Conservation (phyloP, 2,797 vertebrate species). For the Ctenopoma multispine region DNA sequence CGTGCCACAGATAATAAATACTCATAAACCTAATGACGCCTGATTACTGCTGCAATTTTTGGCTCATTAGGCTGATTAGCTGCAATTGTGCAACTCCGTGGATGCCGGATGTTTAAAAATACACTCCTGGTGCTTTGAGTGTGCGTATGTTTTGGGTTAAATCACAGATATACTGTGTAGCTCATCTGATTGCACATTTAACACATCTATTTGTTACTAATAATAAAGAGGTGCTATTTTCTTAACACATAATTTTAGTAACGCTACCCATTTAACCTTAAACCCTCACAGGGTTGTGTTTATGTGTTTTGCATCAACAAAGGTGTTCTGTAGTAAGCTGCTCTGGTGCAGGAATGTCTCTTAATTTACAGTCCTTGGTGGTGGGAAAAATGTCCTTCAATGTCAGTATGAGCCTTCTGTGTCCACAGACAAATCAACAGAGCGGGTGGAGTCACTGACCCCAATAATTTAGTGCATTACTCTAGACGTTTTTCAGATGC, state of each 20-base stretch:
- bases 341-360: constrained; percentile 61
- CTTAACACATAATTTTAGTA: constrained; percentile 35
- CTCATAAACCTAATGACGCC: constrained; percentile 90
- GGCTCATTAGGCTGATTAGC: constrained; percentile 90
- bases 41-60: constrained; percentile 90
- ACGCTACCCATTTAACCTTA: constrained; percentile 44
- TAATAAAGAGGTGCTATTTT: constrained; percentile 25
- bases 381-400: constrained; percentile 85
- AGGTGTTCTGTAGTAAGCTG: constrained; percentile 61
- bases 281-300: constrained; percentile 38
- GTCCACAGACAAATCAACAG: constrained; percentile 87
- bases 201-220: constrained; percentile 52
- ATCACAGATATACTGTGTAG: constrained; percentile 59
- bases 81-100: constrained; percentile 81
- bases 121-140: constrained; percentile 72
- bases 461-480: constrained; percentile 88
- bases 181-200: constrained; percentile 47
- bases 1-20: constrained; percentile 88
- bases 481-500: constrained; percentile 82
- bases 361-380: constrained; percentile 83
- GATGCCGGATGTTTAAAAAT: constrained; percentile 83
- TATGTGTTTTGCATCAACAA: constrained; percentile 67
- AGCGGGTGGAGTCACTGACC: constrained; percentile 86
- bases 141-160: constrained; percentile 56
- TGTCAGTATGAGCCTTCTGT: constrained; percentile 83